Percentiles rank a stretch among this genome's conserved stretches.
Conservation (phyloP, 2,113 vertebrate species). For the Mormyrus lacerda region DNA sequence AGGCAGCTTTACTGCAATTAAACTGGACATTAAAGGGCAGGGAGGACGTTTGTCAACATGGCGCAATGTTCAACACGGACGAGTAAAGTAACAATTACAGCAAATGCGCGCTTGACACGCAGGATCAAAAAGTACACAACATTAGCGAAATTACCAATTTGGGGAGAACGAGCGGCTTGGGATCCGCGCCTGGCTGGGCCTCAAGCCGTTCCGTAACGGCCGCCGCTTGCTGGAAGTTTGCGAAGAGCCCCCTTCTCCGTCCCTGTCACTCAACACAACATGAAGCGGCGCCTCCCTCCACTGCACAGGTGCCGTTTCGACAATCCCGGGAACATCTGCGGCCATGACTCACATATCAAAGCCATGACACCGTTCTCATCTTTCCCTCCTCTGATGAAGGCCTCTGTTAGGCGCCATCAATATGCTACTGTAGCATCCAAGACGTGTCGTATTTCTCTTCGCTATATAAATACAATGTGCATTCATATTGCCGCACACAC, state of each 20-base stretch:
- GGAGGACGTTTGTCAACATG: slow-evolving; percentile 41
- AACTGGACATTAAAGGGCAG: slow-evolving; percentile 39
- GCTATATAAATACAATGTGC: neutral
- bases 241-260: slow-evolving; percentile 39
- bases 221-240: slow-evolving; percentile 32
- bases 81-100: slow-evolving; percentile 35
- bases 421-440: neutral
- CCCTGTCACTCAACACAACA: slow-evolving; percentile 51
- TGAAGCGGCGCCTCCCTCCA: slow-evolving; percentile 37
- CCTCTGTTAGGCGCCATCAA: slow-evolving; percentile 16
- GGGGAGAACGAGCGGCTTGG: slow-evolving; percentile 39
- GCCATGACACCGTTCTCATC: slow-evolving; percentile 19
- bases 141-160: slow-evolving; percentile 40
- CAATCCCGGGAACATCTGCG: slow-evolving; percentile 33
- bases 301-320: slow-evolving; percentile 28
- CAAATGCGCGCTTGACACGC: slow-evolving; percentile 43
- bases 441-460: neutral
- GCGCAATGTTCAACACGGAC: slow-evolving; percentile 33
- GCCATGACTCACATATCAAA: slow-evolving; percentile 41
- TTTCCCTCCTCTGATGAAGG: slow-evolving; percentile 30
- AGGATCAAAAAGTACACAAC: slow-evolving; percentile 42
- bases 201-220: slow-evolving; percentile 27
- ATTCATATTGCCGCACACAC: neutral
- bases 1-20: slow-evolving; percentile 39
- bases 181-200: slow-evolving; percentile 17